A percentile compares a stretch with the other conserved stretches of the same genome.
Conservation (phyloP, 1,140 invertebrate species). For the Thaumetopoea pityocampa region DNA sequence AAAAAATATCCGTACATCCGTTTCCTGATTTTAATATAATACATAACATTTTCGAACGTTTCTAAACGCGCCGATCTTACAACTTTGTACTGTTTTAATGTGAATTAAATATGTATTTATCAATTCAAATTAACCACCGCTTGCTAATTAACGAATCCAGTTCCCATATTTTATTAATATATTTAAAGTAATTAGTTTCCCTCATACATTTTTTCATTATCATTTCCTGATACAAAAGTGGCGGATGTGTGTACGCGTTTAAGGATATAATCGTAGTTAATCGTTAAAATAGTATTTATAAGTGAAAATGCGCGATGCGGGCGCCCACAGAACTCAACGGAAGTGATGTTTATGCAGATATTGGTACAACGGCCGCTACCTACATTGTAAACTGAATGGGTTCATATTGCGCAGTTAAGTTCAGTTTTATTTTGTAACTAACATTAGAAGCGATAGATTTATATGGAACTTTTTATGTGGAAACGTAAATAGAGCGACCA, state of each 20-base stretch:
- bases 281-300: slow-evolving; percentile 27
- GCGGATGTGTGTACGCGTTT: no score
- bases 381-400: slow-evolving; percentile 45
- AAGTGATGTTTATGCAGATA: slow-evolving; percentile 56
- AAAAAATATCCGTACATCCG: no score
- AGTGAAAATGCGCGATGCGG: slow-evolving; percentile 52
- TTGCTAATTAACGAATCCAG: no score
- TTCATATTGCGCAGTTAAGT: slow-evolving; percentile 42
- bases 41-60: no score
- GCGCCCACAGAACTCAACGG: slow-evolving; percentile 53
- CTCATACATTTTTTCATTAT: background rate
- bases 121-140: no score
- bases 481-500: background rate
- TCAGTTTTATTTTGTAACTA: slow-evolving; percentile 6
- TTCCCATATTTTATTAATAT: no score
- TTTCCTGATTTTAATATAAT: no score
- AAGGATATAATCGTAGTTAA: slow-evolving; percentile 6
- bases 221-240: slow-evolving; percentile 1
- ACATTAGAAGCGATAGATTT: slow-evolving; percentile 3
- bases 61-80: no score
- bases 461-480: slow-evolving; percentile 2
- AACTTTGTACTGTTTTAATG: no score
- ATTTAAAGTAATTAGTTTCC: no score
- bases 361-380: slow-evolving; percentile 37
- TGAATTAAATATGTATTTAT: no score